phyloP scores from a whole-genome alignment of 2,113 vertebrate genomes.

The Sorex fumeus region DNA sequence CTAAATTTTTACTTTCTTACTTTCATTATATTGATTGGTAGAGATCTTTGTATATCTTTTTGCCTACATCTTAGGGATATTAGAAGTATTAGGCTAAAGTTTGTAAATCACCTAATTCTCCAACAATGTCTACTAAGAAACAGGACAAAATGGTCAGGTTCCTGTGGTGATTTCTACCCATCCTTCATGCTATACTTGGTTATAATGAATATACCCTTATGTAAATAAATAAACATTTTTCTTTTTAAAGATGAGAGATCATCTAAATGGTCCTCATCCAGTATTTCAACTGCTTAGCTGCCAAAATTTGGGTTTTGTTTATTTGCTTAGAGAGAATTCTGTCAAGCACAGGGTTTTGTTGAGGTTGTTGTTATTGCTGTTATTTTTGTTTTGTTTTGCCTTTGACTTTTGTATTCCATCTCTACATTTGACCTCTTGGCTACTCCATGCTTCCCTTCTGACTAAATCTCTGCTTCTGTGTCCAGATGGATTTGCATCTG shows the following conservation, averaged over 20 bases:
- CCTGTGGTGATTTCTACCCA: constrained; percentile 51
- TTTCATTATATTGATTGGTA: constrained; percentile 74
- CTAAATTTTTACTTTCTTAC: constrained; percentile 78
- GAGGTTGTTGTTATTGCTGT: neutral
- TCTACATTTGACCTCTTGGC: neutral
- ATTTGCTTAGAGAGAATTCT: constrained; percentile 50
- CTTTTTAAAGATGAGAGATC: constrained; percentile 20
- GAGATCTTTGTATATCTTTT: constrained; percentile 50
- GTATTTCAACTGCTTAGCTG: neutral
- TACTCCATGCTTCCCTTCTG: neutral
- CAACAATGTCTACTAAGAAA: neutral
- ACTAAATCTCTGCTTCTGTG: neutral
- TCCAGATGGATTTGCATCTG: neutral
- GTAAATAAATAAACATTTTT: constrained; percentile 40
- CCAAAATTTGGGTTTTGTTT: constrained; percentile 6
- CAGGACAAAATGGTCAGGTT: neutral
- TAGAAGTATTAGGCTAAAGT: constrained; percentile 23
- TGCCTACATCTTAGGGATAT: constrained; percentile 38
- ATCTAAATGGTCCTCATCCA: neutral
- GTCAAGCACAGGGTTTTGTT: neutral
- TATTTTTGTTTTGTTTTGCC: neutral
- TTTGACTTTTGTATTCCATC: too few species aligned
- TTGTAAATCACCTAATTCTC: constrained; percentile 52
- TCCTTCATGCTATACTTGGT: neutral
- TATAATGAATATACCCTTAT: neutral